Percentiles rank a stretch among this genome's conserved stretches.
Conservation (phyloP, 2,797 vertebrate genomes). For the Leptodactylus fallax region DNA sequence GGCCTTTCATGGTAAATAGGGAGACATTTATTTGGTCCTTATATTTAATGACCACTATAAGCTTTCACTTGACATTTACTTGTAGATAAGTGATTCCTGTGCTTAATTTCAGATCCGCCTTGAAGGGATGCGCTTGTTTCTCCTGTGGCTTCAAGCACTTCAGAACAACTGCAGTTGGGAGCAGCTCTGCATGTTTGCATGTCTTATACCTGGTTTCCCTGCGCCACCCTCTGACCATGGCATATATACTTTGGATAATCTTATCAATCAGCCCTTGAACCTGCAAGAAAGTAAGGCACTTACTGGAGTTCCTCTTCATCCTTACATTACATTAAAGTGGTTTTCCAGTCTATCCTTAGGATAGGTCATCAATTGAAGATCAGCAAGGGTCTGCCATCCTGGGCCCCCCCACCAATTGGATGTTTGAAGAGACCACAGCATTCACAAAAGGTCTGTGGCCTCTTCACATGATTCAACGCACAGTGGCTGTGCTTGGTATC, state of each 20-base stretch:
- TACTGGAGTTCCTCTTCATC: background rate
- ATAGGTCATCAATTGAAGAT: no score
- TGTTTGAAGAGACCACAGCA: no score
- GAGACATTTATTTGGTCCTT: background rate
- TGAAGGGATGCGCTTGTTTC: conserved; percentile 94
- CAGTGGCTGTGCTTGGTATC: no score
- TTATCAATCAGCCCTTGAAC: conserved; percentile 91
- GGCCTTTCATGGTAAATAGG: background rate
- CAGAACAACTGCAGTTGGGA: conserved; percentile 92
- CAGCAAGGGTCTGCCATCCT: no score
- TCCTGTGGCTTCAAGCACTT: conserved; percentile 97
- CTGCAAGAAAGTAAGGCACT: conserved; percentile 91
- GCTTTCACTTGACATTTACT: conserved; percentile 15
- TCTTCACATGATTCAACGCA: no score
- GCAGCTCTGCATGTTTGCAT: conserved; percentile 96
- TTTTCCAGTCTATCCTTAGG: no score
- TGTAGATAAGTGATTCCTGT: conserved; percentile 44
- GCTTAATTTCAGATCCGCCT: conserved; percentile 87
- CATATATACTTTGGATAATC: conserved; percentile 91
- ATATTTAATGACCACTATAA: background rate
- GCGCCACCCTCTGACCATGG: conserved; percentile 89
- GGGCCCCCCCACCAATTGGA: no score
- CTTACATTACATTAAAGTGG: background rate
- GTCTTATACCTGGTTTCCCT: conserved; percentile 96
- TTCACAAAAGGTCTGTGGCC: no score